Percentiles rank a stretch among this genome's conserved stretches.
These are phyloP conservation scores for Maccullochella peelii DNA, from an alignment of 2,113 vertebrate species.

Conservation along the genomic window DNA sequence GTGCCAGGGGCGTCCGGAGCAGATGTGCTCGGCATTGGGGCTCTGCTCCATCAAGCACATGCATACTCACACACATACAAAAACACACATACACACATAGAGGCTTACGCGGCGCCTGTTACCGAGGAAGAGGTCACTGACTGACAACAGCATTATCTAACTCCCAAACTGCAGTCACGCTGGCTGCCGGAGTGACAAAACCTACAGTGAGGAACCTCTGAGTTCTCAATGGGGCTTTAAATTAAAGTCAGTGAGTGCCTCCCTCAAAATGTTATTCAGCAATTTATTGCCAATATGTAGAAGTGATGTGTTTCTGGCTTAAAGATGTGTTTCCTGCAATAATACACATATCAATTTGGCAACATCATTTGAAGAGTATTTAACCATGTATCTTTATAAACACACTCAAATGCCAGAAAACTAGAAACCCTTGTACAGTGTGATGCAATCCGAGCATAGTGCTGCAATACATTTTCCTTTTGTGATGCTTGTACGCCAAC, in stretches of 20 bases:
- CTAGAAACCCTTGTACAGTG: neutral
- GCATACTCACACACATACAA: conserved; percentile 48
- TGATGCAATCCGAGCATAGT: neutral
- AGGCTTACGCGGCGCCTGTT: conserved; percentile 52
- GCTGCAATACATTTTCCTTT: neutral
- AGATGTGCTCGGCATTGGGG: conserved; percentile 79
- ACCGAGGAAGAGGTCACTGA: conserved; percentile 72
- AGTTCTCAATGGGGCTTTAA: conserved; percentile 6
- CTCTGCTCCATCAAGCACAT: conserved; percentile 74
- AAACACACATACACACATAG: conserved; percentile 17
- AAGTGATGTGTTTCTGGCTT: neutral
- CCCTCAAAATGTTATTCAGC: neutral
- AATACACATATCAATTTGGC: neutral
- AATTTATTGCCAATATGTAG: neutral
- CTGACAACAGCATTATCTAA: conserved; percentile 69
- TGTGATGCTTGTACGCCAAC: no score
- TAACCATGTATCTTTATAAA: neutral
- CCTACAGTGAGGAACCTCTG: conserved; percentile 6
- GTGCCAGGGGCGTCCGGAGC: conserved; percentile 77
- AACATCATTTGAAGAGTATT: neutral
- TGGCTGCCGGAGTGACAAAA: conserved; percentile 17
- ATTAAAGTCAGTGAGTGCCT: conserved; percentile 8
- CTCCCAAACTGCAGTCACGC: conserved; percentile 33
- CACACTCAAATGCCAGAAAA: neutral
- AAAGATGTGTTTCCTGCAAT: neutral